Evolutionary conservation across 2,113 vertebrate species (phyloP), one percentile per base, ranked within the genome.

Genomic region (Chunga burmeisteri): DNA sequence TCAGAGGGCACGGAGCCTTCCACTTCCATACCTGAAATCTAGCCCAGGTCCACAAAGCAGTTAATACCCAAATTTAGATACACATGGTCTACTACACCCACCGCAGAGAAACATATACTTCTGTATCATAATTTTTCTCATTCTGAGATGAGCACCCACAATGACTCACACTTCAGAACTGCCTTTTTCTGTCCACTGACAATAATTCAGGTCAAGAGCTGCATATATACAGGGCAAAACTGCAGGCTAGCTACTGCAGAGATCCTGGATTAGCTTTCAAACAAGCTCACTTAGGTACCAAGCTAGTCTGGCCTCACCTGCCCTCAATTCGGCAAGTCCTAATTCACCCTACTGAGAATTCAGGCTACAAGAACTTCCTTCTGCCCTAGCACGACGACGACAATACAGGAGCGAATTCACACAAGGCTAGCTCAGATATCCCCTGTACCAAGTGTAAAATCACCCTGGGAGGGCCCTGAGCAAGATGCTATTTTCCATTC

Each of bases 401-500:
- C 12, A 50, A 62, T 9, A 38, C 25, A 42, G 26, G 13, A 83
- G 42, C 55, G 78, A 62, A 66, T 58, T 88, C 38, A 53, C 30
- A 8, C 20, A 70, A 62, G 5, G 15, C 16, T 53, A 81, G 6
- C 23, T 90, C 44, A 85, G 52, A 22, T 56, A 82, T n/a, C 7
- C 34, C 7, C 22, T 0, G 0, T 26, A 66, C 9, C 17, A 18
- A 53, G 30, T 1, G 0, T 34, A 65, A 94, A 56, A 10, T 77
- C 44, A 80, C 3, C 8, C 23, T 52, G 23, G 23, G 38, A 75
- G 5, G 9, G 32, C 25, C 32, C 22, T 74, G 11, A 72, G 26
- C 12, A 77, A 73, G 34, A 70, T 7, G 29, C 26, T 71, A 4
- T 15, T 30, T 38, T 4, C 5, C 21, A 6, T 1, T 4, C 0